These are phyloP conservation scores for Meriones unguiculatus DNA, from an alignment of 2,113 vertebrate species.

Conservation along the genomic window DNA sequence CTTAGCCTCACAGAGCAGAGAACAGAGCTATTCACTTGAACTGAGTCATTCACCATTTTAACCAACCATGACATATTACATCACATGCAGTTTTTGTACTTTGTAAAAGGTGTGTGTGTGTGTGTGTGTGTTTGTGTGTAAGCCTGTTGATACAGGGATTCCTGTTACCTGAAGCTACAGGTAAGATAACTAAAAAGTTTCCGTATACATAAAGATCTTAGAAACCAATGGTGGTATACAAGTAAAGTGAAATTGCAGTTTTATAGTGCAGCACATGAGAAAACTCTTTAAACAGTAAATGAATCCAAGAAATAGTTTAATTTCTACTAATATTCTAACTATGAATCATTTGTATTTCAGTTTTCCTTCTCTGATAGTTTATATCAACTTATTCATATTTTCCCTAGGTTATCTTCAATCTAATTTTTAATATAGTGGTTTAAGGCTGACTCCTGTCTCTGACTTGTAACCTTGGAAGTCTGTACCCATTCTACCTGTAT, in stretches of 20 bases:
- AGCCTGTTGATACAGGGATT: not conserved
- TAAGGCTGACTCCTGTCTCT: not conserved
- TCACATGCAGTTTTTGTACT: slow-evolving; percentile 1
- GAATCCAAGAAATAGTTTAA: not conserved
- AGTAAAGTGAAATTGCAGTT: not conserved
- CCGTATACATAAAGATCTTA: not conserved
- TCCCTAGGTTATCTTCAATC: not conserved
- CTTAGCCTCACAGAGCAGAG: accelerated
- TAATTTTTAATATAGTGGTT: not conserved
- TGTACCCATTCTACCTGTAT: not conserved
- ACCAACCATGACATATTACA: not conserved
- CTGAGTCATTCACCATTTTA: not conserved
- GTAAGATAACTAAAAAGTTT: not conserved
- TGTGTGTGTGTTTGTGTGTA: not conserved
- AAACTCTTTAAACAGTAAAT: not conserved
- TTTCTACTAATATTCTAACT: not conserved
- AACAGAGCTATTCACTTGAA: not conserved
- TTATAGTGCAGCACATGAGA: not conserved
- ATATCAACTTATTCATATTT: not conserved
- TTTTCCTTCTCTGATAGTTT: not conserved
- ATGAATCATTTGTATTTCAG: not conserved
- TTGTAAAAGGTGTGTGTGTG: not conserved
- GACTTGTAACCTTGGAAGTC: not conserved
- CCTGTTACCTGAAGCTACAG: not conserved
- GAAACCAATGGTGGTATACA: not conserved